Evolutionary conservation across 30 jellyfish, hydroid and myxozoan genomes (phyloP), one percentile per base, ranked within the genome.

Genomic region (Clytia hemisphaerica): DNA sequence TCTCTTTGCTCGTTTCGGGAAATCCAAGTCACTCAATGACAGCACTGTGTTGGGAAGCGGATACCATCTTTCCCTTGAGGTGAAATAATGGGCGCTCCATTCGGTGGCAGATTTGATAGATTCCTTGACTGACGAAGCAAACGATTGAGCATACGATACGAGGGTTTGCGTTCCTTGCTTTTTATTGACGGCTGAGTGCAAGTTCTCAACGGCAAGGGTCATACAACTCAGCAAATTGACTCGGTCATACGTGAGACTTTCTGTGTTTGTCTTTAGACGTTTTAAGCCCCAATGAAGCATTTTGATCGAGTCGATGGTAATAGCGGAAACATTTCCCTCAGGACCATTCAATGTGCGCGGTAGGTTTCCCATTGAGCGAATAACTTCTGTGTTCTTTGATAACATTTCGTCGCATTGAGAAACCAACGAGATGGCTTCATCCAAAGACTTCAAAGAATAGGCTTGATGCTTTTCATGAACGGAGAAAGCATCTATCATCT

Each of bases 291-390:
- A 67, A 26, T 37, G 50, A 27, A 67, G 47, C 3, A 45, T 2
- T 29, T 38, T 40, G 3, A 67, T 1, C 4, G 79, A 67, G 3
- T 67, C 69, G 0, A 37, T 26, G 2, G 79, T 40, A 65, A 21
- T 67, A 21, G 79, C 70, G 1, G 70, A 67, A 67, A 67, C 29
- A 32, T 67, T 67, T 6, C 70, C 79, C 58, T 67, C 79, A 0
- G 69, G 70, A 31, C 79, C 79, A 37, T 67, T 67, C 69, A 67
- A 25, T 50, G 45, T 67, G 4, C 28, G 45, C 32, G 70, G 79
- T 4, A 67, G 68, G 32, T 67, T 67, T 29, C 1, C 1, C 29
- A 42, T 45, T 47, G 48, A 1, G 4, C 29, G 45, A 53, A 67
- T 67, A 27, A 9, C 2, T 9, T 37, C 27, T 26, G 28, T 45